Conservation (phyloP, 1,140 invertebrate species). For the Latrodectus geometricus region DNA sequence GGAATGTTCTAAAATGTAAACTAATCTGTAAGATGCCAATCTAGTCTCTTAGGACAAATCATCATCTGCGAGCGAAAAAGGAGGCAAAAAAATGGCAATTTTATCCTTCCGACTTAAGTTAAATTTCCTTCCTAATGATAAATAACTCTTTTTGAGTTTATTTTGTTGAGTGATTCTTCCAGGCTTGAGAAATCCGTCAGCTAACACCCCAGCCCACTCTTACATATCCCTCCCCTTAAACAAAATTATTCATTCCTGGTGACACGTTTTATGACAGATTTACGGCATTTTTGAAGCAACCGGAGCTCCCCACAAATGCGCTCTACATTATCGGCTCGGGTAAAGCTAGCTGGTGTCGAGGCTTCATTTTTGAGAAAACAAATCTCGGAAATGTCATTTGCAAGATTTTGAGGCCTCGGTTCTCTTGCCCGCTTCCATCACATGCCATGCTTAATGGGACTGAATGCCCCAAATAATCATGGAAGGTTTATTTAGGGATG, state of each 20-base stretch:
- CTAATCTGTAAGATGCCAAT: not conserved
- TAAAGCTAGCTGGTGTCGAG: not conserved
- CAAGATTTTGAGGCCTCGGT: not conserved
- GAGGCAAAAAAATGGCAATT: constrained; percentile 40
- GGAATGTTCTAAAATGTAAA: not conserved
- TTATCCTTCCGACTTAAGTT: not conserved
- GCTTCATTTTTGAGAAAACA: constrained; percentile 35
- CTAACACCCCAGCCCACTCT: not conserved
- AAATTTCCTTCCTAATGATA: constrained; percentile 26
- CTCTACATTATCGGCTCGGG: constrained; percentile 17
- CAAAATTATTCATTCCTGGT: constrained; percentile 51
- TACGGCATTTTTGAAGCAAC: constrained; percentile 56
- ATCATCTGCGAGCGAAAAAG: not conserved
- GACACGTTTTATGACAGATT: constrained; percentile 60
- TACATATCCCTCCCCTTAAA: not conserved
- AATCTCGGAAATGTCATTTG: constrained; percentile 58
- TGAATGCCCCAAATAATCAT: constrained; percentile 58
- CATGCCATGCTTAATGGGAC: constrained; percentile 41
- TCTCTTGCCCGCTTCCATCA: constrained; percentile 4
- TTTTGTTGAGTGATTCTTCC: constrained; percentile 4
- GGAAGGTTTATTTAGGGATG: constrained; percentile 53
- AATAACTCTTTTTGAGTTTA: constrained; percentile 51
- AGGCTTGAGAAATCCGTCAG: not conserved
- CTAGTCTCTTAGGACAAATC: not conserved
- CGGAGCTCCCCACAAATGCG: constrained; percentile 20